phyloP scores from a whole-genome alignment of 64 coral and sea anemone genomes.

The Cladopsammia gracilis region DNA sequence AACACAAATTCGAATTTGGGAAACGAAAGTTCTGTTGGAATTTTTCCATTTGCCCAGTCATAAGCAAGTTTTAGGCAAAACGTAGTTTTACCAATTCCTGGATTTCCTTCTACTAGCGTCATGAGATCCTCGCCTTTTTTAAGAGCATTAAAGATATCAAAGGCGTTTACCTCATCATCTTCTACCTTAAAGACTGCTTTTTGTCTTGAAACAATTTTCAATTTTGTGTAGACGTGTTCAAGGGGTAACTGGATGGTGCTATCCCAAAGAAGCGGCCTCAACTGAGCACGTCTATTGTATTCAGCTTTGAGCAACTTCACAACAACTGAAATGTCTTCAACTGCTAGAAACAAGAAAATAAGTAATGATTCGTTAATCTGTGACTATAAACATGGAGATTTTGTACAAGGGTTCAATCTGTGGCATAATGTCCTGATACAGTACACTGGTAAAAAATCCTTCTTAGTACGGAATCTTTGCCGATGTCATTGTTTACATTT shows the following conservation, averaged over 20 bases:
- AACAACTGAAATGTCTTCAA: neutral
- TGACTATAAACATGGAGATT: no score
- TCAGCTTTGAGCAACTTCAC: neutral
- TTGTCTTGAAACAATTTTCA: neutral
- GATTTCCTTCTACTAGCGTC: constrained; percentile 20
- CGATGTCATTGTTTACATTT: no score
- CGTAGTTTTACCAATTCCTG: constrained; percentile 49
- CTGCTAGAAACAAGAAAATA: no score
- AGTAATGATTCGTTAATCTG: no score
- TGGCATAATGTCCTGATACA: no score
- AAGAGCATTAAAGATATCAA: neutral
- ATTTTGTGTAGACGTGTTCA: neutral
- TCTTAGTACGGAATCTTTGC: no score
- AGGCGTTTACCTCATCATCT: neutral
- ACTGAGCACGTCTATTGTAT: neutral
- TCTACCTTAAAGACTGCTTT: neutral
- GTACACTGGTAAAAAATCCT: no score
- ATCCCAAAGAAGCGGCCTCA: constrained; percentile 4
- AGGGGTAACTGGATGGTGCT: neutral
- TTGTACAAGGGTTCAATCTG: no score
- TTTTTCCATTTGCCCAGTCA: constrained; percentile 29
- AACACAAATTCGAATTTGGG: constrained; percentile 7
- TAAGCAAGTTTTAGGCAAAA: constrained; percentile 41
- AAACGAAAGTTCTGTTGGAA: neutral
- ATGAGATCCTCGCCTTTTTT: neutral